phyloP scores from a whole-genome alignment of 2,797 vertebrate species.

The Dendrocincla tyrannina region DNA sequence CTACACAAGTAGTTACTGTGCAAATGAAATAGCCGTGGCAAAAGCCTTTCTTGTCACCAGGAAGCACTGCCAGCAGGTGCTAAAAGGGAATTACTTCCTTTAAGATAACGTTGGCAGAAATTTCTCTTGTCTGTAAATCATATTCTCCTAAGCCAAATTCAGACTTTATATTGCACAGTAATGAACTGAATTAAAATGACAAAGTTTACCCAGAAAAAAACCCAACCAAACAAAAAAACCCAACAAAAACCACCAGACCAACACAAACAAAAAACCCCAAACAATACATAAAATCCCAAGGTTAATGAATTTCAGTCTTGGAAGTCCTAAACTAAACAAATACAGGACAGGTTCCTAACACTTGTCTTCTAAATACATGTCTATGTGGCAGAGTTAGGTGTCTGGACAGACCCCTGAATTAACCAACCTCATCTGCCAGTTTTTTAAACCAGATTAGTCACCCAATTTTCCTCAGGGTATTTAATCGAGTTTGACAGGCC shows the following conservation, averaged over 20 bases:
- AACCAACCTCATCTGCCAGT: not conserved
- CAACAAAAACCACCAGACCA: too few species aligned
- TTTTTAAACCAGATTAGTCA: not conserved
- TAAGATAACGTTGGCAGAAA: not conserved
- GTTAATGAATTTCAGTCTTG: not conserved
- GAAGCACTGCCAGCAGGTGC: not conserved
- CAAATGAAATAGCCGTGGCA: not conserved
- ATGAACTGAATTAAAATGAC: not conserved
- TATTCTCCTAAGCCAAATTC: not conserved
- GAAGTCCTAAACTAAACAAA: not conserved
- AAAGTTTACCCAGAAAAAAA: not conserved
- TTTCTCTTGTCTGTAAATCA: not conserved
- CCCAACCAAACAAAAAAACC: too few species aligned
- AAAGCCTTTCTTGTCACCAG: not conserved
- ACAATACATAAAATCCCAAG: not conserved
- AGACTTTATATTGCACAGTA: not conserved
- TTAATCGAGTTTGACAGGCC: not conserved
- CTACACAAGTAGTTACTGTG: not conserved
- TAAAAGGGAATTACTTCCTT: not conserved
- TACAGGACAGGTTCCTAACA: not conserved
- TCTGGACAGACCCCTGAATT: not conserved
- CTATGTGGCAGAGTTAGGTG: not conserved
- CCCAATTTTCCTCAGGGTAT: not conserved
- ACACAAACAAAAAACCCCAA: not conserved
- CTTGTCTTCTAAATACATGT: not conserved